Evolutionary conservation across 1,140 invertebrate species (phyloP), one percentile per base, ranked within the genome.

Genomic region (Lethocerus indicus): DNA sequence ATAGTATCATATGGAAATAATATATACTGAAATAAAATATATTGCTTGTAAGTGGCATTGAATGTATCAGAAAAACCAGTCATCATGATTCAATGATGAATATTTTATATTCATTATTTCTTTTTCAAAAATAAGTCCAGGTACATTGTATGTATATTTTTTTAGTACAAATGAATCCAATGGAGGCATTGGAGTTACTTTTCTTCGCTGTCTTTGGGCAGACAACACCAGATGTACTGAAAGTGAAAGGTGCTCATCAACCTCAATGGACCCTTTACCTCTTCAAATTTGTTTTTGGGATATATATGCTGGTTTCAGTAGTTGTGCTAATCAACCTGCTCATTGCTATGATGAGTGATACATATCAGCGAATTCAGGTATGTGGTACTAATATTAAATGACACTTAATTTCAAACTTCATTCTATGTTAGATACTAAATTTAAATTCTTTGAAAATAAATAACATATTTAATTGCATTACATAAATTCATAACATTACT

Each of bases 311-410:
- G 77, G 91, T 98, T 50, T 95, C 92, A 45, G 85, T 98, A 53
- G 88, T 98, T 61, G 95, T 98, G 47, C 76, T 98, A 51, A 97
- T 98, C 70, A 98, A 98, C 72, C 76, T 98, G 50, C 81, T 99
- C 59, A 98, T 99, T 77, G 95, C 95, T 73, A 98, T 98, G 95
- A 98, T 99, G 94, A 94, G 90, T 61, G 94, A 98, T 73, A 98
- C 95, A 25, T 98, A 99, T 69, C 94, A 98, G 66, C 75, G 93
- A 59, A 99, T 99, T 64, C 83, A 96, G 74, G 87, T 81, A 77
- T 42, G 42, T 25, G 13, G 13, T 7, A 16, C 2, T 3, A 44
- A 4, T 44, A 27, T 44, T 20, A 32, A n/a, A 32, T 9, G n/a
- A 9, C n/a, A 32, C 29, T 9, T 32, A 32, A 9, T 32, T 32